These are phyloP conservation scores for Drosophila parthenogenetica DNA, from an alignment of 2,888 invertebrate genomes.

Conservation along the genomic window DNA sequence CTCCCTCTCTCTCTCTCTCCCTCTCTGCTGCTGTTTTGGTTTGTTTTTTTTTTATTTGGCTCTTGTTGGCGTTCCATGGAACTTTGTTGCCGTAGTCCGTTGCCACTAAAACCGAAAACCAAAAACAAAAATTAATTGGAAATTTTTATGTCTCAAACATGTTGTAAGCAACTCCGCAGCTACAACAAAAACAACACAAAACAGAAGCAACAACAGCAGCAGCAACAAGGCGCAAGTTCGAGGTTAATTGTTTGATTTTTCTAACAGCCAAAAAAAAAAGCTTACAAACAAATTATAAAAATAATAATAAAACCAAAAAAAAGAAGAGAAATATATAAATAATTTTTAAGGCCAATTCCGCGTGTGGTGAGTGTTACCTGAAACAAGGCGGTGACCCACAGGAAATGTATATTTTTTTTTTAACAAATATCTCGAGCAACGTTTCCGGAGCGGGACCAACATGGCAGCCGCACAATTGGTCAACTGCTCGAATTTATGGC, in stretches of 20 bases:
- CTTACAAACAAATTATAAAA: constrained; percentile 24
- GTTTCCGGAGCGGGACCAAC: constrained; percentile 46
- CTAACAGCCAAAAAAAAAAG: constrained; percentile 55
- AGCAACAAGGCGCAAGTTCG: constrained; percentile 68
- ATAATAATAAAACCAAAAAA: constrained; percentile 27
- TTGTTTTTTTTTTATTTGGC: constrained; percentile 27
- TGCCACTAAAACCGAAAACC: constrained; percentile 59
- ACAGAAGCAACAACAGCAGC: constrained; percentile 33
- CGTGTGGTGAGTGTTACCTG: constrained; percentile 66
- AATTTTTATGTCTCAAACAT: constrained; percentile 80
- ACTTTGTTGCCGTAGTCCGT: constrained; percentile 51
- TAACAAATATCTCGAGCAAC: constrained; percentile 55
- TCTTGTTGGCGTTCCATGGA: constrained; percentile 66
- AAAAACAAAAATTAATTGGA: constrained; percentile 76
- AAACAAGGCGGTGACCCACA: constrained; percentile 52
- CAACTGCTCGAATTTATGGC: constrained; percentile 49
- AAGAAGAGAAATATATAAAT: constrained; percentile 42
- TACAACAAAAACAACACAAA: constrained; percentile 21
- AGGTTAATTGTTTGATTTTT: constrained; percentile 80
- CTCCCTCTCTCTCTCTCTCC: constrained; percentile 3
- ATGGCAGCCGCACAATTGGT: constrained; percentile 20
- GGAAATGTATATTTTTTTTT: constrained; percentile 69
- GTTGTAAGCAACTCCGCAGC: constrained; percentile 71
- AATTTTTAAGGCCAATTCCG: constrained; percentile 62
- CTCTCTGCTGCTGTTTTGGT: constrained; percentile 2